Evolutionary conservation across 1,140 invertebrate species (phyloP).

Genomic region (Mycetomoellerius zeteki): DNA sequence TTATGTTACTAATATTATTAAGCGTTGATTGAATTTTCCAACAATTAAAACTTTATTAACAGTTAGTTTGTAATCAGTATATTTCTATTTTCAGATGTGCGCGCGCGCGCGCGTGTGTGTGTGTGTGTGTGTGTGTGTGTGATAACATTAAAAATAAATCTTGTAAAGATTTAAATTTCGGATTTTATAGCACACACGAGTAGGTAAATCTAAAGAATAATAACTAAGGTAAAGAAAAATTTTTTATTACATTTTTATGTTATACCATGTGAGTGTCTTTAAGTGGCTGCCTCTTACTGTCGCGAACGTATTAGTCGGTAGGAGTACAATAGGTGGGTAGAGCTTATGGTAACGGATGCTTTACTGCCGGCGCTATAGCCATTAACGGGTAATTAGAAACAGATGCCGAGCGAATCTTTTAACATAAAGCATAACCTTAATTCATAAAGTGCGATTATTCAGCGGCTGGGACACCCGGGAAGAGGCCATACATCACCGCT

Average conservation of each 20-base stretch:
- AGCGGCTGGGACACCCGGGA: slow-evolving; percentile 80
- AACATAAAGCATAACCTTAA: slow-evolving; percentile 87
- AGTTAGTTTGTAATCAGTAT: neutral
- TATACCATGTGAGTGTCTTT: slow-evolving; percentile 39
- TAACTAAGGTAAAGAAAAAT: neutral
- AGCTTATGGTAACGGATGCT: slow-evolving; percentile 85
- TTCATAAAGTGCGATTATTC: slow-evolving; percentile 87
- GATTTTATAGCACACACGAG: neutral
- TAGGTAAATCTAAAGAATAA: neutral
- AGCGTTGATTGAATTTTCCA: neutral
- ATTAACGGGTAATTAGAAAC: slow-evolving; percentile 88
- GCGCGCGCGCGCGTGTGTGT: too few relatives aligned
- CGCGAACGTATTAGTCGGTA: slow-evolving; percentile 53
- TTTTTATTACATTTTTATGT: slow-evolving; percentile 10
- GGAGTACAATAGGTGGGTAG: slow-evolving; percentile 70
- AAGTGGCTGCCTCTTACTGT: slow-evolving; percentile 54
- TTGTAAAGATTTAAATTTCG: neutral
- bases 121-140: too few relatives aligned
- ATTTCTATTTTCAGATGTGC: neutral
- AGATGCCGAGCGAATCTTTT: slow-evolving; percentile 87
- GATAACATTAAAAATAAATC: neutral
- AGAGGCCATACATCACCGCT: slow-evolving; percentile 84
- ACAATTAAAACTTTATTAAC: neutral
- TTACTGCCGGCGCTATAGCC: slow-evolving; percentile 83
- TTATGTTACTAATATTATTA: neutral